phyloP scores from a whole-genome alignment of 2,113 vertebrate species.

The Trematocara marginatum region DNA sequence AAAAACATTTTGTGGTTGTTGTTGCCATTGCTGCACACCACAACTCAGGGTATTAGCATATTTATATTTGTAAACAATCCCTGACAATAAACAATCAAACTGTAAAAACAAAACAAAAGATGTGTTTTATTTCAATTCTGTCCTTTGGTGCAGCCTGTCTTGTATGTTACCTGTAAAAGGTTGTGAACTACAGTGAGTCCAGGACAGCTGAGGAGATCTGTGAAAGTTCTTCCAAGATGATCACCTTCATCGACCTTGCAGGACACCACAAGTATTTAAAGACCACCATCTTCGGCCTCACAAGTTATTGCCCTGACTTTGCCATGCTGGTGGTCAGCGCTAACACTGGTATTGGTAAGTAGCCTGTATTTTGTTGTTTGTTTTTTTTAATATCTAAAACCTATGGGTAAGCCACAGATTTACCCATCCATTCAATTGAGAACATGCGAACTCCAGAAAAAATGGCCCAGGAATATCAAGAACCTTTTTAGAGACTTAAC shows the following conservation, averaged over 20 bases:
- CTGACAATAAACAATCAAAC: neutral
- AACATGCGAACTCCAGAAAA: neutral
- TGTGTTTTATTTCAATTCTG: neutral
- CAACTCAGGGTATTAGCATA: neutral
- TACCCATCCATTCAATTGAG: neutral
- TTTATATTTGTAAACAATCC: neutral
- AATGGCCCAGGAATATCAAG: accelerated
- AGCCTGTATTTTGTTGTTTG: neutral
- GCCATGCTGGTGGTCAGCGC: constrained; percentile 94
- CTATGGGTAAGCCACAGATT: neutral
- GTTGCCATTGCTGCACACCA: neutral
- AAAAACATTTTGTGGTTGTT: neutral
- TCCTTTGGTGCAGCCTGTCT: neutral
- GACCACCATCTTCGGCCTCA: constrained; percentile 96
- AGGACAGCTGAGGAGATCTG: constrained; percentile 94
- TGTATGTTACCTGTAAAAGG: constrained; percentile 62
- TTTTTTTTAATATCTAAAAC: neutral
- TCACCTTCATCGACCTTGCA: constrained; percentile 96
- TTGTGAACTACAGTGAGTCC: constrained; percentile 96
- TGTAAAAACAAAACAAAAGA: neutral
- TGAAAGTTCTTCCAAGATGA: constrained; percentile 97
- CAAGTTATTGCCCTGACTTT: constrained; percentile 94
- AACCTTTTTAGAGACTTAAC: neutral
- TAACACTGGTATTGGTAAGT: constrained; percentile 92
- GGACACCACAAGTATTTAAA: constrained; percentile 97